A percentile compares a stretch with the other conserved stretches of the same genome.
phyloP scores from a whole-genome alignment of 2,797 vertebrate genomes.

The Craterocephalus amniculus region DNA sequence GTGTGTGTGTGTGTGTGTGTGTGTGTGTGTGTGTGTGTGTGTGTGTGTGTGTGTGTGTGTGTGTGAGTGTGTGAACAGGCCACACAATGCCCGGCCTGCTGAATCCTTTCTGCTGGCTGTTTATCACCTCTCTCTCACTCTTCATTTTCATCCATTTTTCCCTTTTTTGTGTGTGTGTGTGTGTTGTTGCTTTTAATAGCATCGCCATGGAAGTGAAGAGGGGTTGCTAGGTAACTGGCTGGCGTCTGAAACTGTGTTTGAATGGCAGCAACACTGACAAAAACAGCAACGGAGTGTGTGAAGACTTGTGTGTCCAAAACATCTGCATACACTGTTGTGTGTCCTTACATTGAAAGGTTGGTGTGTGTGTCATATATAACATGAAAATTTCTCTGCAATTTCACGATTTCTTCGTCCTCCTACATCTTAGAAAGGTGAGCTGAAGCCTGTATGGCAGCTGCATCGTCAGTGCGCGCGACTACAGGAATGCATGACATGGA shows the following conservation, averaged over 20 bases:
- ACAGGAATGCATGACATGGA: constrained; percentile 49
- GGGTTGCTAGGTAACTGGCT: constrained; percentile 86
- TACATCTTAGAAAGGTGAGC: background rate
- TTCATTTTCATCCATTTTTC: constrained; percentile 58
- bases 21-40: constrained; percentile 4
- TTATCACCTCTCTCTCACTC: constrained; percentile 42
- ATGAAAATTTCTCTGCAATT: constrained; percentile 7
- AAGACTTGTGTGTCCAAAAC: constrained; percentile 20
- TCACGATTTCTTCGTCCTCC: background rate
- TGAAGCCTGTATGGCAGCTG: constrained; percentile 32
- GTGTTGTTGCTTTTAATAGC: constrained; percentile 81
- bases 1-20: too few species aligned
- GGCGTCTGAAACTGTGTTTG: constrained; percentile 78
- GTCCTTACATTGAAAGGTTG: constrained; percentile 6
- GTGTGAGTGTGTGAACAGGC: constrained; percentile 17
- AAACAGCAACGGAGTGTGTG: constrained; percentile 39
- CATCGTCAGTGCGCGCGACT: constrained; percentile 52
- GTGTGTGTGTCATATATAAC: background rate
- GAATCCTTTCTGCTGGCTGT: constrained; percentile 28
- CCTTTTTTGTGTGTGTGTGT: constrained; percentile 26
- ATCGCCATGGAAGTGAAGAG: constrained; percentile 78
- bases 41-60: constrained; percentile 3
- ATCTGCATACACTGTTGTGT: background rate
- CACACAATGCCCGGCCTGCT: constrained; percentile 11
- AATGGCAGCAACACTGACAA: constrained; percentile 72